Percentiles rank a stretch among this genome's conserved stretches.
Conservation (phyloP, 2,888 invertebrate genomes). For the Clanis bilineata region DNA sequence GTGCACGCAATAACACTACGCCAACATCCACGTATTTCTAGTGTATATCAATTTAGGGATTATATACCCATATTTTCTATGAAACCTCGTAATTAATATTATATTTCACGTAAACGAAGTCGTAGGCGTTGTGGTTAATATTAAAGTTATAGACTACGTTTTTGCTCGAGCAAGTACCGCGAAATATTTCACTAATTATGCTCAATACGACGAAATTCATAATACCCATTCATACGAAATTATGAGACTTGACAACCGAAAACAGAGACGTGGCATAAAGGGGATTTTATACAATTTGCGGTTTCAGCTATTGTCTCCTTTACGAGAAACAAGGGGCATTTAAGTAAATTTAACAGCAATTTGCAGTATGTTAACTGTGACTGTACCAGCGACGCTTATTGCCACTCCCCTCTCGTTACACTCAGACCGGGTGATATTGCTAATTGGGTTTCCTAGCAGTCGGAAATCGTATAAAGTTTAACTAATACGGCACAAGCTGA, state of each 20-base stretch:
- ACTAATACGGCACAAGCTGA: conserved; percentile 58
- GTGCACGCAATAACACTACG: too few relatives aligned
- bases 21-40: too few relatives aligned
- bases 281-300: conserved; percentile 42
- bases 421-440: conserved; percentile 73
- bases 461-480: conserved; percentile 75
- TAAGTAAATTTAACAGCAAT: conserved; percentile 73
- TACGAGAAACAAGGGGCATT: conserved; percentile 49
- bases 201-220: background rate
- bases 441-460: conserved; percentile 74
- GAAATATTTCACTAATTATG: background rate
- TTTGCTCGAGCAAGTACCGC: background rate
- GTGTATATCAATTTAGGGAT: too few relatives aligned
- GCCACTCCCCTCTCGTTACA: conserved; percentile 61
- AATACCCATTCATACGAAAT: background rate
- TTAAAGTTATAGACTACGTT: too few relatives aligned
- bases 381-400: conserved; percentile 59
- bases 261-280: conserved; percentile 12
- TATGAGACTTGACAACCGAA: conserved; percentile 4
- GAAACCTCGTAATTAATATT: too few relatives aligned
- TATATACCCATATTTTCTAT: too few relatives aligned
- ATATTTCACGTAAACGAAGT: too few relatives aligned
- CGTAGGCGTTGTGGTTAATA: too few relatives aligned
- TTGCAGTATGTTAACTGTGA: conserved; percentile 71
- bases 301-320: conserved; percentile 46